Conservation (phyloP, 2,888 invertebrate genomes). For the Leistus spinibarbis region DNA sequence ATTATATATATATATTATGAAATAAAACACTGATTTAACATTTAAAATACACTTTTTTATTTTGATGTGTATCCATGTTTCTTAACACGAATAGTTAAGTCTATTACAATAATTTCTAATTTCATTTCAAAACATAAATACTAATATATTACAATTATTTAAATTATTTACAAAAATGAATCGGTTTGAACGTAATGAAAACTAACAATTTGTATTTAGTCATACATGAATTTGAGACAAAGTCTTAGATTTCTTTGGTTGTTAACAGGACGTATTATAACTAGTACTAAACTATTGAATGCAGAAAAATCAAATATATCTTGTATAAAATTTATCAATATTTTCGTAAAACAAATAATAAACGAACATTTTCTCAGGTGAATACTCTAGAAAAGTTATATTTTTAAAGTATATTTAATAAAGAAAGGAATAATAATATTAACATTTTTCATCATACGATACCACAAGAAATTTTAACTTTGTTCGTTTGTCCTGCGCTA, state of each 20-base stretch:
- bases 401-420: not conserved
- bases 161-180: conserved; percentile 35
- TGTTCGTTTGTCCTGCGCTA: too few relatives aligned
- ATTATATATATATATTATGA: conserved; percentile 9
- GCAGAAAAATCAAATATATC: not conserved
- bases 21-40: conserved; percentile 31
- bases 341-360: not conserved
- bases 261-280: not conserved
- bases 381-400: not conserved
- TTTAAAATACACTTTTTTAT: conserved; percentile 53
- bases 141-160: conserved; percentile 35
- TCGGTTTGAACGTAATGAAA: not conserved
- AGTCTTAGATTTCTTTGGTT: not conserved
- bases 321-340: not conserved
- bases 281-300: not conserved
- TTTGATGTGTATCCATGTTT: conserved; percentile 49
- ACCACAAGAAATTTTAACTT: too few relatives aligned
- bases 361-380: not conserved
- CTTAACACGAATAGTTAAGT: conserved; percentile 48
- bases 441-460: too few relatives aligned
- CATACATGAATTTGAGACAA: not conserved
- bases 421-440: too few relatives aligned
- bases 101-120: conserved; percentile 38
- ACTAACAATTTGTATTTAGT: not conserved
- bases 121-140: conserved; percentile 32